These are phyloP conservation scores for Tragelaphus scriptus DNA, from an alignment of 2,113 vertebrate genomes.

Conservation along the genomic window DNA sequence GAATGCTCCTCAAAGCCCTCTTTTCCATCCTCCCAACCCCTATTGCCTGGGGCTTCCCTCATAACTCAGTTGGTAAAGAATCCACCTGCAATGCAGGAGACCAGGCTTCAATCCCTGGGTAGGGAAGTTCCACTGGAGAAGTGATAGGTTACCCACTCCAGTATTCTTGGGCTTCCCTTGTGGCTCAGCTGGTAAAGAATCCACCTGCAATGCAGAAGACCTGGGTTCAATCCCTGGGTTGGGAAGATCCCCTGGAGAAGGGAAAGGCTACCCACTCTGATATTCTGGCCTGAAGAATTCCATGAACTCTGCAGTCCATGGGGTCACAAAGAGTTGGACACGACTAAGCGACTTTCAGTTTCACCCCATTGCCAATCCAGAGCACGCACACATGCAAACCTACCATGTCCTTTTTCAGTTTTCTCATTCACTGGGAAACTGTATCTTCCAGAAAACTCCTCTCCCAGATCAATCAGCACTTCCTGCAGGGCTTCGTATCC, in stretches of 20 bases:
- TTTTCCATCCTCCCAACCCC: neutral
- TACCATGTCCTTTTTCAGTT: neutral
- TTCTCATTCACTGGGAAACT: neutral
- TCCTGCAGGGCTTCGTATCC: constrained; percentile 6
- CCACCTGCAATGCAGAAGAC: neutral
- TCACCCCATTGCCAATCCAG: too few species aligned
- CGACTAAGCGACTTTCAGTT: neutral
- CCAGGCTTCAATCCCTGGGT: neutral
- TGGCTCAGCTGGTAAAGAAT: neutral
- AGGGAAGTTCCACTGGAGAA: neutral
- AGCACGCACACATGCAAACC: accelerated
- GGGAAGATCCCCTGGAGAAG: too few species aligned
- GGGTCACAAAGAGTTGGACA: neutral
- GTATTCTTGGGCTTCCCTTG: neutral
- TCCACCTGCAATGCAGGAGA: neutral
- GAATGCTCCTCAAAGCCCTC: neutral
- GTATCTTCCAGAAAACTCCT: constrained; percentile 24
- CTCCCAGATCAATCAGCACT: neutral
- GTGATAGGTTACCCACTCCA: neutral
- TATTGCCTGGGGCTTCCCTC: neutral
- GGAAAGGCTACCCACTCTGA: neutral
- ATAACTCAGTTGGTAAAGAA: neutral
- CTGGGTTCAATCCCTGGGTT: too few species aligned
- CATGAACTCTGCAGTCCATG: neutral
- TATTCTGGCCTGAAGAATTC: neutral